These are phyloP conservation scores for Frankliniella fusca DNA, from an alignment of 2,888 invertebrate genomes.

Conservation along the genomic window DNA sequence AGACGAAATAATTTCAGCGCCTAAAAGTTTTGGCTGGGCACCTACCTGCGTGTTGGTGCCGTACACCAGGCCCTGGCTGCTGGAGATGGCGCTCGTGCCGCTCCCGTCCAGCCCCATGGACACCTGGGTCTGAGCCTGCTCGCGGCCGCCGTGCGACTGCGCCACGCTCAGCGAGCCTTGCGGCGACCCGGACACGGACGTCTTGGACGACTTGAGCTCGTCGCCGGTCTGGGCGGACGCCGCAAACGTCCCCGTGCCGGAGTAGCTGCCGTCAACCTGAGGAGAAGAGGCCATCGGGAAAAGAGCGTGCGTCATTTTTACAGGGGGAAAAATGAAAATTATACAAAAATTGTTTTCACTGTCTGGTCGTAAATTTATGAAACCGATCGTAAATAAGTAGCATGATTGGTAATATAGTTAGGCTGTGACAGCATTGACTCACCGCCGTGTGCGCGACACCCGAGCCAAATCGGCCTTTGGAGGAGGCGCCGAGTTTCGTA, in stretches of 20 bases:
- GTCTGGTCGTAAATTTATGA: no score
- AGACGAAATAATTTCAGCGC: no score
- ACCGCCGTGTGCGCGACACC: slow-evolving; percentile 4
- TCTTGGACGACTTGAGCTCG: slow-evolving; percentile 62
- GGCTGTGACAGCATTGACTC: neutral
- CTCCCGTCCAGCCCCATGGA: slow-evolving; percentile 71
- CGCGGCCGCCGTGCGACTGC: slow-evolving; percentile 67
- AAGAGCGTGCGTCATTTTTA: neutral
- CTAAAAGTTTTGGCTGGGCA: no score
- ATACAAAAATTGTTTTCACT: no score
- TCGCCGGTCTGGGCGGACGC: slow-evolving; percentile 50
- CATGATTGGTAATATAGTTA: no score
- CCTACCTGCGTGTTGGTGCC: slow-evolving; percentile 74
- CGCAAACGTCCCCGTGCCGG: slow-evolving; percentile 72
- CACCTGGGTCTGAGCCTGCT: slow-evolving; percentile 73
- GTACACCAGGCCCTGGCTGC: slow-evolving; percentile 69
- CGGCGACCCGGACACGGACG: slow-evolving; percentile 48
- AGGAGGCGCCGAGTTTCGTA: neutral
- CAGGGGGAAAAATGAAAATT: neutral
- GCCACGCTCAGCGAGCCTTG: slow-evolving; percentile 68
- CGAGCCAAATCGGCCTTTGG: neutral
- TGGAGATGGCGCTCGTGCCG: slow-evolving; percentile 68
- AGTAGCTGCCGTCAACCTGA: slow-evolving; percentile 71
- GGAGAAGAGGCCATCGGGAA: slow-evolving; percentile 43
- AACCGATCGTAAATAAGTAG: no score